These are phyloP conservation scores for Periparus ater DNA, from an alignment of 2,797 vertebrate genomes.

Conservation along the genomic window DNA sequence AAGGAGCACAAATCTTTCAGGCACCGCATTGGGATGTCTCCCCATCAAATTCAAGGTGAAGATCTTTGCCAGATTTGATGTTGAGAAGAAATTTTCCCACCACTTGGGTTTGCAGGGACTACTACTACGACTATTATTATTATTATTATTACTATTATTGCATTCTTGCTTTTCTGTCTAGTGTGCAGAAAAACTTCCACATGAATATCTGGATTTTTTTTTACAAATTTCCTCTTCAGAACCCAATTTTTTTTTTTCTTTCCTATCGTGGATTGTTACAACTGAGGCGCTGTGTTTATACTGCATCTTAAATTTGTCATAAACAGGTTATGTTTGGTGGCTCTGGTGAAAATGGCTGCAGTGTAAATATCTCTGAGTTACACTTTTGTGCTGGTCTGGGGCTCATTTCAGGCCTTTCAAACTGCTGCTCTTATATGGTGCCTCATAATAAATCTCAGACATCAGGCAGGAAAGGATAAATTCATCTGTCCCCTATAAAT, in stretches of 20 bases:
- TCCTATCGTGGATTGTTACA: background rate
- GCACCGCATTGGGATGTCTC: background rate
- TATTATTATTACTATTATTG: too few relatives aligned
- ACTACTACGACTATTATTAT: background rate
- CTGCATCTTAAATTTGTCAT: background rate
- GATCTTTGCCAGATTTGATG: background rate
- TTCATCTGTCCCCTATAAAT: background rate
- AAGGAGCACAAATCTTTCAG: background rate
- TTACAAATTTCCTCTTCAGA: background rate
- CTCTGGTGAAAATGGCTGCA: background rate
- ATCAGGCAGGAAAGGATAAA: background rate
- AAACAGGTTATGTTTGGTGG: background rate
- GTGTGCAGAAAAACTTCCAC: background rate
- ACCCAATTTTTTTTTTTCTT: background rate
- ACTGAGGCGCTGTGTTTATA: rapidly evolving
- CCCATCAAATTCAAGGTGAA: background rate
- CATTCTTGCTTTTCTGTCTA: background rate
- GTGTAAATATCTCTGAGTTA: background rate
- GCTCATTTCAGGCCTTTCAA: background rate
- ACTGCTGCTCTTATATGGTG: background rate
- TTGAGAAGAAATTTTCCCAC: background rate
- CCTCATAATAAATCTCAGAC: background rate
- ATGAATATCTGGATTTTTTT: background rate
- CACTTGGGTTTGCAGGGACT: background rate
- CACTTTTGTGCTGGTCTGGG: background rate